These are phyloP conservation scores for Hetaerina americana DNA, from an alignment of 1,140 invertebrate genomes.

Conservation along the genomic window DNA sequence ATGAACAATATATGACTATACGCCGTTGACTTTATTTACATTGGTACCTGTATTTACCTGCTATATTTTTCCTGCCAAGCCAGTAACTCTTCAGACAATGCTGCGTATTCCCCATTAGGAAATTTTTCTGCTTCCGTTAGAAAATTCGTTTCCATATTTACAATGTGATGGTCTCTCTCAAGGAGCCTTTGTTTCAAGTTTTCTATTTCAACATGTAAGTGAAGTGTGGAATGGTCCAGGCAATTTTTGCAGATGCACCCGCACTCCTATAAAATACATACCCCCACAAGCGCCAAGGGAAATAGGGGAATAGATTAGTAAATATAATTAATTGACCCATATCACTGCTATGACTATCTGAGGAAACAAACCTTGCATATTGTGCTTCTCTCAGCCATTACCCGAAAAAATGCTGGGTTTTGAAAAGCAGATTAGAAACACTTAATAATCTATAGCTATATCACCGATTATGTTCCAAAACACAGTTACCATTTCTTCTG, in stretches of 20 bases:
- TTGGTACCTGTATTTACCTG: no score
- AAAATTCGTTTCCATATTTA: constrained; percentile 73
- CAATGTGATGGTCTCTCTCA: constrained; percentile 69
- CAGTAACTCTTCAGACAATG: constrained; percentile 68
- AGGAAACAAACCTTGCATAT: background rate
- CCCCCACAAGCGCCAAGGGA: no score
- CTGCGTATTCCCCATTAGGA: constrained; percentile 54
- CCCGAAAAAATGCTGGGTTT: background rate
- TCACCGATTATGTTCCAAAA: background rate
- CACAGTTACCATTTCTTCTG: background rate
- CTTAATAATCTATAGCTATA: background rate
- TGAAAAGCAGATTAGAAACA: background rate
- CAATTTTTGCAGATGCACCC: constrained; percentile 39
- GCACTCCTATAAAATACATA: constrained; percentile 33
- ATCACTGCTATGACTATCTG: no score
- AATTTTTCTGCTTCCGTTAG: constrained; percentile 62
- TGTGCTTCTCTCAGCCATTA: background rate
- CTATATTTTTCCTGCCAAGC: constrained; percentile 88
- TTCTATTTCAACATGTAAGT: constrained; percentile 76
- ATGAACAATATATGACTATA: no score
- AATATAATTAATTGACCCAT: no score
- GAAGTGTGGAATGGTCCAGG: constrained; percentile 40
- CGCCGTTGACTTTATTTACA: no score
- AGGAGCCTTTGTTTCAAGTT: constrained; percentile 64
- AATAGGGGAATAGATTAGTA: no score